A percentile compares a stretch with the other conserved stretches of the same genome.
Conservation (phyloP, 2,113 vertebrate genomes). For the Lynx canadensis region DNA sequence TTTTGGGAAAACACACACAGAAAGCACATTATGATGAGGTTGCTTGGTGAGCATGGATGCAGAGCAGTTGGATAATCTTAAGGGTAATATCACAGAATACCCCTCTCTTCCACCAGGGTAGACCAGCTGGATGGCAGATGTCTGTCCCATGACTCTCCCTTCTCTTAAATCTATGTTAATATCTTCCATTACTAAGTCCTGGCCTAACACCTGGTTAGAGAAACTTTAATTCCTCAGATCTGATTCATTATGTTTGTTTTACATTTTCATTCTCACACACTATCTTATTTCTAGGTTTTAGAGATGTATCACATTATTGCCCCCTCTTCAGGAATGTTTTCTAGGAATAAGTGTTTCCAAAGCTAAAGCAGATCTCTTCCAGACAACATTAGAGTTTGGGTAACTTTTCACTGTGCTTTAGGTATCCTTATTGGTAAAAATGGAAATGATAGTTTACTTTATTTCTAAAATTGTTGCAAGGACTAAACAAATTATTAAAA, state of each 20-base stretch:
- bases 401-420: background rate
- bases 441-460: background rate
- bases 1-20: background rate
- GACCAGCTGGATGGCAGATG: background rate
- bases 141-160: background rate
- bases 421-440: background rate
- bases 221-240: background rate
- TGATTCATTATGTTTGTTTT: background rate
- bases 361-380: background rate
- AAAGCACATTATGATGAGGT: background rate
- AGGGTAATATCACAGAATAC: background rate
- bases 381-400: background rate
- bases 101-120: background rate
- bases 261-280: background rate
- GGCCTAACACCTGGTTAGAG: background rate
- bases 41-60: background rate
- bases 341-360: background rate
- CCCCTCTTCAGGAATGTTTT: background rate
- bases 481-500: background rate
- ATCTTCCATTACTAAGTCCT: background rate
- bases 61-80: background rate
- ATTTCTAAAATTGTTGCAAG: background rate
- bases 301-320: background rate
- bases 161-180: background rate
- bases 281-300: conserved; percentile 38